Evolutionary conservation across 2,797 vertebrate species (phyloP).

Genomic region (Momotus momota): DNA sequence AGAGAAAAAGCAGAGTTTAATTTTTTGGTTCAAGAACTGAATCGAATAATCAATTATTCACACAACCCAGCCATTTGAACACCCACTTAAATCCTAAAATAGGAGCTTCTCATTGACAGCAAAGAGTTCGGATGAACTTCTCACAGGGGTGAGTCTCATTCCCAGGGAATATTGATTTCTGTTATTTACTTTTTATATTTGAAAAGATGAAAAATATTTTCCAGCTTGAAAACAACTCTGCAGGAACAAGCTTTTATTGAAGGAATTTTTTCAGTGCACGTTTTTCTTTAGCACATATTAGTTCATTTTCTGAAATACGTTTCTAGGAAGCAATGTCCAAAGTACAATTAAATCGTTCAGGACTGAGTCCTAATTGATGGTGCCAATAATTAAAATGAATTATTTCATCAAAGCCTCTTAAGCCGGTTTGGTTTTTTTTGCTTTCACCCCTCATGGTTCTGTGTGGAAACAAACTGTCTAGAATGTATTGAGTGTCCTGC

Average conservation of each 20-base stretch:
- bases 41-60: slow-evolving; percentile 30
- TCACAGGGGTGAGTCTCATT: background rate
- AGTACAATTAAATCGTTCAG: slow-evolving; percentile 10
- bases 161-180: slow-evolving; percentile 25
- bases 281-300: background rate
- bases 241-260: background rate
- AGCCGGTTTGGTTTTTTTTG: background rate
- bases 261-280: background rate
- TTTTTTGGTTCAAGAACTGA: slow-evolving; percentile 28
- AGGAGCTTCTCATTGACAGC: background rate
- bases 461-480: slow-evolving; percentile 34
- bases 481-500: background rate
- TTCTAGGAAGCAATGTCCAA: slow-evolving; percentile 31
- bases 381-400: slow-evolving; percentile 35
- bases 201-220: slow-evolving; percentile 34
- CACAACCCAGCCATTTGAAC: background rate
- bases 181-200: slow-evolving; percentile 24
- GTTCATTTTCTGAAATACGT: slow-evolving; percentile 21
- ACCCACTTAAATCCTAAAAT: slow-evolving; percentile 9
- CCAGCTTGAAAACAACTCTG: slow-evolving; percentile 1
- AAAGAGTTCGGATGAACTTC: slow-evolving; percentile 8
- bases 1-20: background rate
- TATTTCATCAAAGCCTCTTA: background rate
- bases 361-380: slow-evolving; percentile 27
- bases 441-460: slow-evolving; percentile 22